Percentiles rank a stretch among this genome's conserved stretches.
phyloP scores from a whole-genome alignment of 2,888 invertebrate species.

The Cryptus viduatorius region DNA sequence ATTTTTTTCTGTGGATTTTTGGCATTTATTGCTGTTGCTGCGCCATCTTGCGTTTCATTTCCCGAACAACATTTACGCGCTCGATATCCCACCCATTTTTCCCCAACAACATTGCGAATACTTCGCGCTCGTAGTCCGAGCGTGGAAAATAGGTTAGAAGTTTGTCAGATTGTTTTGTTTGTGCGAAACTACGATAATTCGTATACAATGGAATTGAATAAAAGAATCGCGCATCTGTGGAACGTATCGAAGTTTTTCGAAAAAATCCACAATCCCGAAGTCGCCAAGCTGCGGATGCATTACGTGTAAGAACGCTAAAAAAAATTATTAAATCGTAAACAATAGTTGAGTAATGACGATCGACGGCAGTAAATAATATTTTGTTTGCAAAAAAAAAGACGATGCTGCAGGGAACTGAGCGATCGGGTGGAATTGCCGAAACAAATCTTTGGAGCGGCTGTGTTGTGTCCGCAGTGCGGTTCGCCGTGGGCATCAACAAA shows the following conservation, averaged over 20 bases:
- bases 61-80: background rate
- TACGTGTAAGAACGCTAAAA: constrained; percentile 72
- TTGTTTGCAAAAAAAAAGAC: constrained; percentile 73
- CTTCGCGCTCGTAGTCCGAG: constrained; percentile 3
- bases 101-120: background rate
- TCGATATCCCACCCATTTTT: background rate
- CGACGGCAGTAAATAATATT: background rate
- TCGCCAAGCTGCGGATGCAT: constrained; percentile 71
- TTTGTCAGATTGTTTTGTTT: constrained; percentile 18
- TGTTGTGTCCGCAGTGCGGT: constrained; percentile 79
- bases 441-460: constrained; percentile 75
- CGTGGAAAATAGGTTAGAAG: constrained; percentile 36
- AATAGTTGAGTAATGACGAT: background rate
- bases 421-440: constrained; percentile 72
- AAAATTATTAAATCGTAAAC: constrained; percentile 17
- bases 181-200: background rate
- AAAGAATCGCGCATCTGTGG: constrained; percentile 75
- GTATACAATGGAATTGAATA: constrained; percentile 68
- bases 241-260: constrained; percentile 75
- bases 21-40: background rate
- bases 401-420: constrained; percentile 72
- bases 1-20: background rate
- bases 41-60: background rate
- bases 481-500: constrained; percentile 76
- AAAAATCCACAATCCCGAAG: constrained; percentile 66